phyloP scores from a whole-genome alignment of 2,797 vertebrate genomes.

The Chromobotia macracanthus region DNA sequence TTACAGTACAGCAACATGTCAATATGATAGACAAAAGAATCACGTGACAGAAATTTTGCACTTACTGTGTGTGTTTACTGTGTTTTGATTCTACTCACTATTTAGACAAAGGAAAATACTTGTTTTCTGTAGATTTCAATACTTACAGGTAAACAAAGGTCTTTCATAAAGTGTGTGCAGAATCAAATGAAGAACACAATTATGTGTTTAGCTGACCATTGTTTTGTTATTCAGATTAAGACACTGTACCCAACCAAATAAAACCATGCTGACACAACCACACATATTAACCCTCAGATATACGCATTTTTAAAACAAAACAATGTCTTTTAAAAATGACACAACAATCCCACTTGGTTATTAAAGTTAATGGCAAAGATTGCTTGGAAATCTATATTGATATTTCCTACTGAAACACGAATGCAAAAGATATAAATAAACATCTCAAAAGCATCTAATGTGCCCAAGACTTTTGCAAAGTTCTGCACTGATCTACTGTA shows the following conservation, averaged over 20 bases:
- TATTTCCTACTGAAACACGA: neutral
- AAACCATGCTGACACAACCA: too few species aligned
- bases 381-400: neutral
- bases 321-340: too few species aligned
- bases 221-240: conserved; percentile 11
- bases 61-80: too few species aligned
- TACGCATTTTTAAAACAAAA: too few species aligned
- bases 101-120: too few species aligned
- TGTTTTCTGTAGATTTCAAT: too few species aligned
- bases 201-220: too few species aligned
- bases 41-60: neutral
- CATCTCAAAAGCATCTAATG: neutral
- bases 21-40: neutral
- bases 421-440: neutral
- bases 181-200: neutral
- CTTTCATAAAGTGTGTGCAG: neutral
- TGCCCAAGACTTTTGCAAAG: neutral
- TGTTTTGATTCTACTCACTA: too few species aligned
- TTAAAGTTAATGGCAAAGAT: neutral
- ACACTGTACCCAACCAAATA: neutral
- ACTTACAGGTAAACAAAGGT: too few species aligned
- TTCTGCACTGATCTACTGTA: too few species aligned
- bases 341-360: too few species aligned
- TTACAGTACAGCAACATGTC: neutral
- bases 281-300: too few species aligned